These are phyloP conservation scores for Dryobotodes eremita DNA, from an alignment of 2,888 invertebrate species.

Conservation along the genomic window DNA sequence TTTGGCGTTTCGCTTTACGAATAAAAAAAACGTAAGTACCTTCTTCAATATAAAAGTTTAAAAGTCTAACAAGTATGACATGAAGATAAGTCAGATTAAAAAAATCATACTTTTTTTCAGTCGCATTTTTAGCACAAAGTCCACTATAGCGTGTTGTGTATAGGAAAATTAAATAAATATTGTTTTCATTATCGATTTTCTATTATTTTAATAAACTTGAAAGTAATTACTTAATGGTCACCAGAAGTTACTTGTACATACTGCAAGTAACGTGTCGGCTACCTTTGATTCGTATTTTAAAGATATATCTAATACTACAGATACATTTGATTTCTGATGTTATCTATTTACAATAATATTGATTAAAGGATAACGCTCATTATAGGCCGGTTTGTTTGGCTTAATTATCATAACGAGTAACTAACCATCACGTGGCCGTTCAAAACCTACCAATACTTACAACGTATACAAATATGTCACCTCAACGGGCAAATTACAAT, in stretches of 20 bases:
- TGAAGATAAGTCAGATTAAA: background rate
- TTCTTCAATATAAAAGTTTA: background rate
- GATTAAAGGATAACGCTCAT: background rate
- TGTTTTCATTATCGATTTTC: background rate
- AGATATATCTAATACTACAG: background rate
- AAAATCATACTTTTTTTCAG: background rate
- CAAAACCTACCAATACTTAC: background rate
- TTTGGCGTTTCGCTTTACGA: background rate
- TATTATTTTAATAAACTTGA: background rate
- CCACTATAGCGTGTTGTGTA: background rate
- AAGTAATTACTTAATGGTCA: background rate
- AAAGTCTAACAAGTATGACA: background rate
- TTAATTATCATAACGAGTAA: conserved; percentile 6
- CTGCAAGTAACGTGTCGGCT: background rate
- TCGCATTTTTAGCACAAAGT: background rate
- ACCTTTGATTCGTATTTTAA: background rate
- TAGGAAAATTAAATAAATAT: background rate
- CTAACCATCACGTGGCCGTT: background rate
- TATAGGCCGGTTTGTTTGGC: background rate
- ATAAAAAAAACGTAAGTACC: background rate
- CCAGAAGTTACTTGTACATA: background rate
- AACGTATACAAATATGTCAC: background rate
- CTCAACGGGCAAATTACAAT: background rate
- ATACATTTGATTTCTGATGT: background rate
- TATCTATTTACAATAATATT: background rate